Conservation (phyloP, 2,888 invertebrate genomes). For the Andrena camellia region DNA sequence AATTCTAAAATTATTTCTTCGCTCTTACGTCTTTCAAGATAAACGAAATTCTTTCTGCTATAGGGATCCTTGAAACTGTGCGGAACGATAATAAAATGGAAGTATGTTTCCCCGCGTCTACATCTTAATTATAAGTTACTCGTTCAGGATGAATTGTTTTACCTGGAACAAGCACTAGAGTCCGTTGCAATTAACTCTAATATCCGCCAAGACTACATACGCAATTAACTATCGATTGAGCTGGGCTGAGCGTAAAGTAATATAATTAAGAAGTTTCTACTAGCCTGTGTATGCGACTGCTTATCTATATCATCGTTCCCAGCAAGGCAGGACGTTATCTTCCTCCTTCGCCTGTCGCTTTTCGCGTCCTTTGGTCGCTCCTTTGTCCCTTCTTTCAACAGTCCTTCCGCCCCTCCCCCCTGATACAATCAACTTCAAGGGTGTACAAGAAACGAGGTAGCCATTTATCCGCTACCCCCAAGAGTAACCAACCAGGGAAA, state of each 20-base stretch:
- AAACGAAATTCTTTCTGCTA: too few relatives aligned
- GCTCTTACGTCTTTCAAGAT: too few relatives aligned
- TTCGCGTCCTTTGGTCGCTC: conserved; percentile 59
- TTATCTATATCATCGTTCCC: conserved; percentile 50
- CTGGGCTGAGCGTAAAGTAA: conserved; percentile 9
- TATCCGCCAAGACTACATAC: conserved; percentile 29
- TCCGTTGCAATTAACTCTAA: conserved; percentile 27
- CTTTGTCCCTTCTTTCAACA: conserved; percentile 73
- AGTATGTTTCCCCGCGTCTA: too few relatives aligned
- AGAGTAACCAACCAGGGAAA: conserved; percentile 72
- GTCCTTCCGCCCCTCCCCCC: conserved; percentile 58
- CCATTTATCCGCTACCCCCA: conserved; percentile 72
- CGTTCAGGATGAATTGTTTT: not conserved
- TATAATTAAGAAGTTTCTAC: conserved; percentile 43
- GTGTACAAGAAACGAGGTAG: conserved; percentile 72
- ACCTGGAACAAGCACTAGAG: not conserved
- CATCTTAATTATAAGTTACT: too few relatives aligned
- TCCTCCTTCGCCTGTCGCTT: conserved; percentile 42
- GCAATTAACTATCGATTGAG: conserved; percentile 21
- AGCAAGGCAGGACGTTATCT: conserved; percentile 54
- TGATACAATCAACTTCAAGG: conserved; percentile 73
- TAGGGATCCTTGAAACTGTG: too few relatives aligned
- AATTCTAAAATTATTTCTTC: too few relatives aligned
- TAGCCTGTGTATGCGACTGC: conserved; percentile 24
- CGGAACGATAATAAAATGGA: too few relatives aligned